phyloP scores from a whole-genome alignment of 2,113 vertebrate genomes.

The Zapornia atra region DNA sequence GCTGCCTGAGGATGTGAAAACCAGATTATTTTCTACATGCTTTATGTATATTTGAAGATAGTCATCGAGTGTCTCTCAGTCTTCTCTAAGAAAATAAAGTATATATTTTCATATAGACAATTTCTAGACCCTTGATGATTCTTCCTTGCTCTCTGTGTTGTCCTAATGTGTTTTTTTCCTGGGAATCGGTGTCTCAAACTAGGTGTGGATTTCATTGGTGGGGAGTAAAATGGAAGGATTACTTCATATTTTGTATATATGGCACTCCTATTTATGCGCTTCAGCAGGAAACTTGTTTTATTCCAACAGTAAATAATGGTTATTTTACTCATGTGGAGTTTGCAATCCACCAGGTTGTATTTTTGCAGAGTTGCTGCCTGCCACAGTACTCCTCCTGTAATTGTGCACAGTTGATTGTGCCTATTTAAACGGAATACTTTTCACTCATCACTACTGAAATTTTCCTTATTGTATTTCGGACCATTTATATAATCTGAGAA shows the following conservation, averaged over 20 bases:
- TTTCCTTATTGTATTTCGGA: background rate
- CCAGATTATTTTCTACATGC: background rate
- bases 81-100: background rate
- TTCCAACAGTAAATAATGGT: background rate
- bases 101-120: background rate
- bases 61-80: background rate
- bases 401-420: background rate
- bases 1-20: background rate
- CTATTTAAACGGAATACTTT: background rate
- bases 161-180: background rate
- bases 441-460: background rate
- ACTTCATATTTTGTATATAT: background rate
- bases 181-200: background rate
- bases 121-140: background rate
- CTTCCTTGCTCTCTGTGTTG: background rate
- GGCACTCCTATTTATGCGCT: background rate
- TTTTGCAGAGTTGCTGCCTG: background rate
- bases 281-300: background rate
- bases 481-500: background rate
- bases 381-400: background rate
- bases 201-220: background rate
- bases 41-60: background rate
- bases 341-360: background rate
- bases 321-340: background rate
- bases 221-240: background rate